Evolutionary conservation across 2,113 vertebrate genomes (phyloP), one percentile per base, ranked within the genome.

Genomic region (Muscicapa adusta): DNA sequence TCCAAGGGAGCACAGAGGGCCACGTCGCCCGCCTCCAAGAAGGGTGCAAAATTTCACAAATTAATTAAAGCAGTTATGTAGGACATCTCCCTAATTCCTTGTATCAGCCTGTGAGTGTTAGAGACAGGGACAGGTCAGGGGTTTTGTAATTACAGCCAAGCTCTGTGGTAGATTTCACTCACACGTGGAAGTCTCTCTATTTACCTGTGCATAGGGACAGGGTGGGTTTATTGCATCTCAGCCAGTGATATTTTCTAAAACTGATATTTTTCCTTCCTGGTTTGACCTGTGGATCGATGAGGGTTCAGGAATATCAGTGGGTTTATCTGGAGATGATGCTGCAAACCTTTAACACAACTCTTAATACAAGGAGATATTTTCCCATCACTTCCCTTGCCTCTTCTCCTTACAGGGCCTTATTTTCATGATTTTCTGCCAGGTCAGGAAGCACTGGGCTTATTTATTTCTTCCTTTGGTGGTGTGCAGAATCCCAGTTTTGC

Each of bases 331-430:
- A 85, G 88, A 63, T 71, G 26, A 7, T 3, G 40, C 8, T 51
- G 60, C 40, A 74, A 83, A 80, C 48, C 75, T 91, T 88, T 77
- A 89, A 47, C 60, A 5, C 75, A 42, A 56, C 79, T 61, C 82
- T 88, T 83, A 91, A 94, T 54, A 22, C 90, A 77, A 42, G 17
- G 31, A 66, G 53, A 63, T 95, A 82, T 70, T 89, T 92, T 88
- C 42, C 82, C 85, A 13, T 86, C 88, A 40, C 25, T 38, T 88
- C 40, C 36, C 28, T 33, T 5, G 1, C 75, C 75, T 71, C 60
- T 61, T 47, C 63, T 91, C 8, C 3, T 63, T 71, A 5, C 43
- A 33, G 56, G 20, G 28, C 51, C 47, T 83, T 66, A 42, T 67
- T 88, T 67, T 68, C 60, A 38, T 1, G 0, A 28, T 93, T 65